Conservation (phyloP, 2,797 vertebrate species). For the Ceryle rudis region DNA sequence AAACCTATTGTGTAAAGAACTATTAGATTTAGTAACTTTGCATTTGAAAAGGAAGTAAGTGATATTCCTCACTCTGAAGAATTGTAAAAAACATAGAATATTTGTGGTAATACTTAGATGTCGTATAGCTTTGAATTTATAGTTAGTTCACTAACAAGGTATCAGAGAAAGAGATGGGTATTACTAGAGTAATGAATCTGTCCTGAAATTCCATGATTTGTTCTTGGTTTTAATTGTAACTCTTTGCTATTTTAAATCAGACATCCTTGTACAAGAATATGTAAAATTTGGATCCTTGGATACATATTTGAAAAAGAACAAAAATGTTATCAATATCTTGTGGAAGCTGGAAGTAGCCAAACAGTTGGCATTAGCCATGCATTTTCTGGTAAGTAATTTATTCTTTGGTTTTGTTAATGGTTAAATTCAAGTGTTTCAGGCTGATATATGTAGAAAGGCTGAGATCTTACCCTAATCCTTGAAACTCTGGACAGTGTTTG, state of each 20-base stretch:
- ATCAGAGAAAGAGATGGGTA: not conserved
- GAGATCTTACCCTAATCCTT: not conserved
- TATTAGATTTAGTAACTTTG: not conserved
- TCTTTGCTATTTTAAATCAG: constrained; percentile 77
- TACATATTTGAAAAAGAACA: constrained; percentile 94
- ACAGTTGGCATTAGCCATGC: constrained; percentile 96
- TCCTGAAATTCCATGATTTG: not conserved
- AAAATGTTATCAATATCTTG: constrained; percentile 89
- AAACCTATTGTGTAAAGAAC: not conserved
- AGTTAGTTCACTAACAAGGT: not conserved
- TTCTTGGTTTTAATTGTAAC: constrained; percentile 9
- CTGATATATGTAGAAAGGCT: not conserved
- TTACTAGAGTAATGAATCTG: not conserved
- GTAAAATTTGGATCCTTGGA: constrained; percentile 96
- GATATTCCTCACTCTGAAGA: not conserved
- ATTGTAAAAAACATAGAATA: not conserved
- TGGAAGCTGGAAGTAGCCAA: constrained; percentile 98
- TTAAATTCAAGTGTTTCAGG: not conserved
- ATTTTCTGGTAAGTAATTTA: constrained; percentile 89
- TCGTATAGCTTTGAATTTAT: not conserved
- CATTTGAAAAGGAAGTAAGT: not conserved
- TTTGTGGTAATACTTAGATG: not conserved
- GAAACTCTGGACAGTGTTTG: not conserved
- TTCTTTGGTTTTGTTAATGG: not conserved
- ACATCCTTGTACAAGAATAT: constrained; percentile 96